Evolutionary conservation across 2,797 vertebrate species (phyloP), one percentile per base, ranked within the genome.

Genomic region (Sciurus vulgaris): DNA sequence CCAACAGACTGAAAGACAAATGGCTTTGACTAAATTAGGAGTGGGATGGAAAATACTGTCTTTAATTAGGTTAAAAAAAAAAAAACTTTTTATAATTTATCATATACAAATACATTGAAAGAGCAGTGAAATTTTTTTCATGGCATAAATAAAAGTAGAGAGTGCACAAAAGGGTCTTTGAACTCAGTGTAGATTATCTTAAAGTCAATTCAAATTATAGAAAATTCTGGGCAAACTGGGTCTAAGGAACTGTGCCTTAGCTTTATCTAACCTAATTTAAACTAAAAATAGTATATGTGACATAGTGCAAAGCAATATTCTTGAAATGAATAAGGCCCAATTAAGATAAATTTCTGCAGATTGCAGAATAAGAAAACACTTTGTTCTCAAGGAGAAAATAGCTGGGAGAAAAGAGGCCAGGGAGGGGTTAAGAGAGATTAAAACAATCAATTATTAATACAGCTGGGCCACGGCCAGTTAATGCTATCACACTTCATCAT

Each of bases 351-450:
- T 87, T 84, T 92, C 86, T 87, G 30, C 2, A 49, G 7, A 88
- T 9, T 35, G 56, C 30, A 49, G 61, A 95, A 86, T 74, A 76
- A 87, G 93, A 87, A 69, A 87, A 69, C 3, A 18, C 38, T 92
- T 78, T 91, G 35, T 5, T 89, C 63, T 86, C 56, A 79, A 91
- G 51, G 51, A 85, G 49, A 85, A 95, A 89, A 51, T 17, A 56
- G 59, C 51, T 67, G 13, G 33, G 44, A 28, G 12, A 12, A 78
- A 86, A 84, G 47, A 90, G 76, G 18, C 51, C 78, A 89, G 56
- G 33, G 51, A 96, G 41, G 73, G 70, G 76, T 89, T 91, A 94
- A 91, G 92, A 94, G 65, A 77, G 82, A 96, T 86, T 78, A 49
- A 59, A 92, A 10, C 4, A 1, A 63, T 95, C 84, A 88, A 54